Base-by-base conservation (phyloP, 2,888 invertebrate genomes). In the Nesidiocoris tenuis region DNA sequence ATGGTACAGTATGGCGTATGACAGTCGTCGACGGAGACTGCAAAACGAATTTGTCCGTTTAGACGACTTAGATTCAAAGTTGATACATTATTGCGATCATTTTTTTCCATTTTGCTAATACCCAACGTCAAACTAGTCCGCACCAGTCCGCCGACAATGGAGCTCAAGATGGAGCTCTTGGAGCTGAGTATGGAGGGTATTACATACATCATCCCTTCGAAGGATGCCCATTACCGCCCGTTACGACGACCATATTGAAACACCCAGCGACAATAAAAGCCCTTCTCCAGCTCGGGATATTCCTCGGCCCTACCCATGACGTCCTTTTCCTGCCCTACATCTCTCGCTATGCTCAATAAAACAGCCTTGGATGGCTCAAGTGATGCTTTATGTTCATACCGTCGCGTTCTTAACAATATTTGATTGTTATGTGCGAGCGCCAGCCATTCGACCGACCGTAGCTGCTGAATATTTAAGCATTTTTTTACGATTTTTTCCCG, bases 181-280 rank as follows among this genome's bases (percentile, higher is more conserved):
- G 63, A 23, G 5, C 19, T 7, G 64, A 54, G 54, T 5, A 1
- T 23, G 18, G 55, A 67, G 56, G 19, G 55, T 22, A 67, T 67
- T 67, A 67, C 56, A 67, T 56, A 64, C 55, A 67, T 56, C 67
- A 67, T 56, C 39, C 39, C 25, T 25, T n/a, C 66, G 66, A 66
- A 39, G 66, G 66, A 67, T 56, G 67, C 66, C 66, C 66, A 66
- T 66, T 66, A 66, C 54, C 66, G 25, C 67, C 67, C 67, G 56
- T 56, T 21, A 67, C 56, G 67, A 67, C 67, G 67, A 55, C 67
- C 67, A 67, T 67, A 67, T 67, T 67, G 67, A 67, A 67, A 67
- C 67, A 67, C 67, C 67, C 39, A 39, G 55, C 67, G 67, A 56
- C 67, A 56, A 67, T 67, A 67, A 67, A 67, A 67, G 55, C 67